Conservation (phyloP, 2,888 invertebrate genomes). For the Enoplolaimus lenunculus region DNA sequence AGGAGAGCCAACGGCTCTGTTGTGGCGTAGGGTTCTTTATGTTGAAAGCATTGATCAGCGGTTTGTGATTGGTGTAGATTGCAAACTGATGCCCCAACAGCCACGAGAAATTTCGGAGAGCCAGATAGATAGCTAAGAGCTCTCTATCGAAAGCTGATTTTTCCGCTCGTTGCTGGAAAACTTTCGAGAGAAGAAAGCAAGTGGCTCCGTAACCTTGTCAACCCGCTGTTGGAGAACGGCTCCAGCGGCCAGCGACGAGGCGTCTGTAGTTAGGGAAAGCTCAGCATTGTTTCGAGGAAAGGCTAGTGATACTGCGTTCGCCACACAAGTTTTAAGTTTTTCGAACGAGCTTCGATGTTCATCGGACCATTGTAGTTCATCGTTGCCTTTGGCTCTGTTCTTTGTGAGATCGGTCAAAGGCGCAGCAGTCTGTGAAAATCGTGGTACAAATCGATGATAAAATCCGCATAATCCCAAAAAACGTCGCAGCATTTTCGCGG, state of each 20-base stretch:
- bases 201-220: not conserved
- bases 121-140: conserved; percentile 5
- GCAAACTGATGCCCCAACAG: conserved; percentile 1
- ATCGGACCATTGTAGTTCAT: not conserved
- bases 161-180: conserved; percentile 11
- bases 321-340: not conserved
- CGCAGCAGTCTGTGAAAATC: conserved; percentile 12
- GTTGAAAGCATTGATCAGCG: conserved; percentile 6
- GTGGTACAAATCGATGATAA: conserved; percentile 8
- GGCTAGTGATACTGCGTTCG: not conserved
- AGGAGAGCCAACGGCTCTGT: conserved; percentile 11
- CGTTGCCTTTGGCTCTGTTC: not conserved
- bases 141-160: conserved; percentile 13
- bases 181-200: conserved; percentile 15
- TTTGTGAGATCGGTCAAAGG: conserved; percentile 14
- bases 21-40: conserved; percentile 16
- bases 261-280: conserved; percentile 9
- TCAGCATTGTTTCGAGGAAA: not conserved
- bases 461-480: conserved; percentile 9
- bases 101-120: not conserved
- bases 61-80: not conserved
- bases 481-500: not conserved
- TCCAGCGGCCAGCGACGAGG: conserved; percentile 1
- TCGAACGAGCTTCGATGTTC: not conserved
- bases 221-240: conserved; percentile 12